Conservation (phyloP, 2,113 vertebrate genomes). For the Marmota flaviventris region DNA sequence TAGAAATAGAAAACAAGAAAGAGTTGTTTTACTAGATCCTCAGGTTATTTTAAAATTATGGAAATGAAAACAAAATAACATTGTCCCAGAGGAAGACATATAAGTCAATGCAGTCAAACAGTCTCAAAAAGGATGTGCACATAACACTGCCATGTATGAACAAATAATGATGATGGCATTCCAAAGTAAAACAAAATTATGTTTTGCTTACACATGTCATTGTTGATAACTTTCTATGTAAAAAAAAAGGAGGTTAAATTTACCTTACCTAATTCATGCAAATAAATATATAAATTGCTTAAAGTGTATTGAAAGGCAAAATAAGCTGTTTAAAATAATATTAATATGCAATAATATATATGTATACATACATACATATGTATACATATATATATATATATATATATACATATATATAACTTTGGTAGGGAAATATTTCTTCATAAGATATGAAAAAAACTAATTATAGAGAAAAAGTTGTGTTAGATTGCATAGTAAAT, state of each 20-base stretch:
- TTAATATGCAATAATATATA: not conserved
- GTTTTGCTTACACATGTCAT: not conserved
- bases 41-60: not conserved
- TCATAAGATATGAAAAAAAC: not conserved
- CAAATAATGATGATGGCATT: not conserved
- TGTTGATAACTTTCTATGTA: not conserved
- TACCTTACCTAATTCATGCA: not conserved
- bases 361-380: no score
- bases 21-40: not conserved
- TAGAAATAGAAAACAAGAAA: not conserved
- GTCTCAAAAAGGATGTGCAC: not conserved
- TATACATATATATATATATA: no score
- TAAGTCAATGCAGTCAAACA: not conserved
- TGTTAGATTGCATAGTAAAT: not conserved
- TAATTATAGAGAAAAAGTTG: not conserved
- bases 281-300: not conserved
- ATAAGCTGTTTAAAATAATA: not conserved
- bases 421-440: not conserved
- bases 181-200: not conserved
- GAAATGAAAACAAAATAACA: not conserved
- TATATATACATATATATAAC: no score
- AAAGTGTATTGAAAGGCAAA: not conserved
- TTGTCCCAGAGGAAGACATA: not conserved
- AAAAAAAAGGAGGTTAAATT: not conserved
- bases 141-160: not conserved